These are phyloP conservation scores for Epistrophe grossulariae DNA, from an alignment of 2,888 invertebrate species.

Conservation along the genomic window DNA sequence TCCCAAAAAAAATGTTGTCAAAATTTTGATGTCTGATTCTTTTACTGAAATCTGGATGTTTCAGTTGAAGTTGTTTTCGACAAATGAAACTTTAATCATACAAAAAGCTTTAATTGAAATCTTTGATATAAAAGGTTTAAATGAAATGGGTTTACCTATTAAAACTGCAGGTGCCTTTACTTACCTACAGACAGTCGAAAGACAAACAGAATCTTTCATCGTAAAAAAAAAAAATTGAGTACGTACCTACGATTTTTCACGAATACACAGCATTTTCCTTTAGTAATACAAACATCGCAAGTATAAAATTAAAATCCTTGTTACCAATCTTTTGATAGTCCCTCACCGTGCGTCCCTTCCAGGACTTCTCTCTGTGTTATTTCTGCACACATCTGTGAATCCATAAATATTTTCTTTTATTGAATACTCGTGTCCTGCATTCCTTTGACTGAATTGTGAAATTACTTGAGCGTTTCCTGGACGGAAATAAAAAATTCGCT, in stretches of 20 bases:
- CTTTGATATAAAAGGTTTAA: too few species aligned
- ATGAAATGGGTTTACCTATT: not conserved
- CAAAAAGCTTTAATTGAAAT: too few species aligned
- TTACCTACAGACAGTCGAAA: too few species aligned
- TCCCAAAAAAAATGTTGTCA: too few species aligned
- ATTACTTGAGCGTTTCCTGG: slow-evolving; percentile 71
- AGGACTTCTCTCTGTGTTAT: slow-evolving; percentile 15
- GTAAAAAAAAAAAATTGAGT: not conserved
- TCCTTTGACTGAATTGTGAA: slow-evolving; percentile 58
- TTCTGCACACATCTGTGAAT: slow-evolving; percentile 13
- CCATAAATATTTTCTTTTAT: slow-evolving; percentile 44
- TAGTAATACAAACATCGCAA: not conserved
- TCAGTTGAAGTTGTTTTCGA: too few species aligned
- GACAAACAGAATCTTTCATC: not conserved
- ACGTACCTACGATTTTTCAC: not conserved
- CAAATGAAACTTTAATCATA: too few species aligned
- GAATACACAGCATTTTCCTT: not conserved
- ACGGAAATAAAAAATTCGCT: slow-evolving; percentile 69
- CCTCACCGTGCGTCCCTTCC: not conserved
- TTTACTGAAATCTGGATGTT: too few species aligned
- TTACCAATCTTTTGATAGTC: slow-evolving; percentile 51
- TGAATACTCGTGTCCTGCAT: slow-evolving; percentile 57
- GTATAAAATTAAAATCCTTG: slow-evolving; percentile 24
- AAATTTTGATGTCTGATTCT: too few species aligned
- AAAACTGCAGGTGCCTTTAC: slow-evolving; percentile 1